A percentile compares a stretch with the other conserved stretches of the same genome.
These are phyloP conservation scores for Lamprotornis superbus DNA, from an alignment of 2,113 vertebrate species.

Conservation along the genomic window DNA sequence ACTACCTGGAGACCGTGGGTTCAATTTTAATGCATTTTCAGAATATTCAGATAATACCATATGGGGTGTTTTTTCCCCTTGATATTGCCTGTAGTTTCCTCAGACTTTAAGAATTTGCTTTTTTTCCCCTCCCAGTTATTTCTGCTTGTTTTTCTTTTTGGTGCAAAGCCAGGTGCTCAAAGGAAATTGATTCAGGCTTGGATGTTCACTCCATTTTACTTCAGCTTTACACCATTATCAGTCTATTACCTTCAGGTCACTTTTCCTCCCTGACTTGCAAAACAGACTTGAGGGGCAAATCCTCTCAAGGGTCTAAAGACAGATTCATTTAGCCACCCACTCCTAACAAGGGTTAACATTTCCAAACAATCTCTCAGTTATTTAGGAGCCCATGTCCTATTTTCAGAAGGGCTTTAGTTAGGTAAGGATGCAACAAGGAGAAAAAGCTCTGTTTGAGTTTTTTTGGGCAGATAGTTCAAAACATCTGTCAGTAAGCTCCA, in stretches of 20 bases:
- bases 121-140: background rate
- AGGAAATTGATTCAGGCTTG: background rate
- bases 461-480: background rate
- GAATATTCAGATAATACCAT: background rate
- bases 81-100: background rate
- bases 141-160: background rate
- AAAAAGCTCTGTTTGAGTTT: background rate
- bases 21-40: background rate
- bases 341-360: background rate
- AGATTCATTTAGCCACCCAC: background rate
- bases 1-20: background rate
- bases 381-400: background rate
- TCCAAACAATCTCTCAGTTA: background rate
- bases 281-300: background rate
- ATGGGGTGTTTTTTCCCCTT: rapidly evolving
- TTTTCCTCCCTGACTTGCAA: background rate
- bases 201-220: background rate
- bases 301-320: background rate
- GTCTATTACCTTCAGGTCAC: background rate
- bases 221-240: background rate
- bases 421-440: background rate
- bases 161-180: background rate
- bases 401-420: background rate
- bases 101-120: background rate
- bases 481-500: background rate